Base-by-base conservation (phyloP, 2,888 invertebrate genomes). In the Trilocha varians region DNA sequence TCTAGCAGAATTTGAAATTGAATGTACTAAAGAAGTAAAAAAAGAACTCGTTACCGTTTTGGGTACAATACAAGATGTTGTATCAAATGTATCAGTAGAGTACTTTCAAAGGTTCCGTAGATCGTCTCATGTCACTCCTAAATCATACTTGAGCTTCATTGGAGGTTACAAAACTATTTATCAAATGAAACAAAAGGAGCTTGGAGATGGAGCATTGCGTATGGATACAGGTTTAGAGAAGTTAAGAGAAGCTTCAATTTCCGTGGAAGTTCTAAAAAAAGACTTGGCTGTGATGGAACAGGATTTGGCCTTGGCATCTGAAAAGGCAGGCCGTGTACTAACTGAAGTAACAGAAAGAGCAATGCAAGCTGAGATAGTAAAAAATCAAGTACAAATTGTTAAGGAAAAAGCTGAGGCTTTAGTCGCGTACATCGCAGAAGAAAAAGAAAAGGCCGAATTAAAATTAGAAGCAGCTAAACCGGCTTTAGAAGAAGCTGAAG, bases 141-240 rank as follows among this genome's bases (percentile, higher is more conserved):
- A 98, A 77, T 98, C 98, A 0, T 98, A 98, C 73, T 83, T 98
- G 14, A 97, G 96, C 66, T 98, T 98, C 71, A 94, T 98, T 51
- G 93, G 93, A 13, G 97, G 97, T 18, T 98, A 98, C 75, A 98
- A 98, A 79, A 93, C 92, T 44, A 97, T 98, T 58, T 98, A 98
- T 70, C 90, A 91, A 51, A 90, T 91, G 72, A 98, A 97, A 74
- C 93, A 93, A 65, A 91, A 91, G 58, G 97, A 98, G 67, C 87
- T 98, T 17, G 95, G 94, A 3, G 93, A 96, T 58, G 94, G 97
- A 32, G 97, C 97, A 9, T 86, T 91, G 50, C 88, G 98, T 70
- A 98, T 98, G 97, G 97, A 98, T 66, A 96, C 95, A 3, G 98
- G 98, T 40, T 84, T 98, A 52, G 94, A 97, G 63, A 98, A 98